phyloP scores from a whole-genome alignment of 2,888 invertebrate genomes.

The Osedax frankpressi region DNA sequence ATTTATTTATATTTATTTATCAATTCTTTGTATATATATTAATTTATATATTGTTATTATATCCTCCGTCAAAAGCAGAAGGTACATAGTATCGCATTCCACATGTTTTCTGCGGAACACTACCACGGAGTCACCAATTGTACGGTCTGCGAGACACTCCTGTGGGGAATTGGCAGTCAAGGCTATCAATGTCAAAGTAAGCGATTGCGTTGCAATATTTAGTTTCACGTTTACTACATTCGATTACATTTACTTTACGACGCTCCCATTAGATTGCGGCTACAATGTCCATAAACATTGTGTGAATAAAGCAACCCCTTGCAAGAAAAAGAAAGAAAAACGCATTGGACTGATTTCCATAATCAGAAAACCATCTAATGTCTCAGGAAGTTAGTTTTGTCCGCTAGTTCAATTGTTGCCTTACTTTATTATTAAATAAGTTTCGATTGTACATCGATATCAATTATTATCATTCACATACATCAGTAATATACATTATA shows the following conservation, averaged over 20 bases:
- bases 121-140: slow-evolving; percentile 80
- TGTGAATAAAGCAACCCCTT: neutral
- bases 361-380: neutral
- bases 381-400: neutral
- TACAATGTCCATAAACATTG: slow-evolving; percentile 9
- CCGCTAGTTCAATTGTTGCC: no score
- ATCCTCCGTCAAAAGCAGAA: no score
- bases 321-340: neutral
- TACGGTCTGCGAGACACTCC: slow-evolving; percentile 77
- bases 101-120: slow-evolving; percentile 75
- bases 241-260: neutral
- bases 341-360: neutral
- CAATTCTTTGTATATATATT: no score
- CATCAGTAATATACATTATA: no score
- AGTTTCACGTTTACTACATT: neutral
- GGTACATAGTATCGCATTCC: slow-evolving; percentile 48
- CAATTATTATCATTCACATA: no score
- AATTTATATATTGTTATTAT: no score
- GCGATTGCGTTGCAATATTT: slow-evolving; percentile 29
- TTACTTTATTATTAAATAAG: no score
- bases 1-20: no score
- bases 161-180: slow-evolving; percentile 91
- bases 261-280: neutral
- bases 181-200: slow-evolving; percentile 86
- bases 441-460: no score